A percentile compares a stretch with the other conserved stretches of the same genome.
phyloP scores from a whole-genome alignment of 1,140 invertebrate species.

The Penaeus indicus region DNA sequence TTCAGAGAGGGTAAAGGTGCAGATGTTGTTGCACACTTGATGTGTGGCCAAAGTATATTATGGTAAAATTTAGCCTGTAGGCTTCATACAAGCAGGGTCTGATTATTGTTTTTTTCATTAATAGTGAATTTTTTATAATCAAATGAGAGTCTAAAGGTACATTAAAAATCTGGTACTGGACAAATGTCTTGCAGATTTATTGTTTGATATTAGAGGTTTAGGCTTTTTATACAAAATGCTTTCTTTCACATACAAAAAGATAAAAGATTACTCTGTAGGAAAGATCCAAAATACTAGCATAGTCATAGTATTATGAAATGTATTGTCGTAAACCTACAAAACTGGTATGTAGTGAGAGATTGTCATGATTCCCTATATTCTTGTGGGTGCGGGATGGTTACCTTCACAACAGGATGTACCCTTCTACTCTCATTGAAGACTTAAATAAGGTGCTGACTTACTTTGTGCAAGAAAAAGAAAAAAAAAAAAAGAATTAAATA shows the following conservation, averaged over 20 bases:
- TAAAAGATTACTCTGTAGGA: no score
- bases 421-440: conserved; percentile 46
- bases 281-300: no score
- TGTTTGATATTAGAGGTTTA: conserved; percentile 39
- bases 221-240: conserved; percentile 50
- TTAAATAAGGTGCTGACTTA: conserved; percentile 52
- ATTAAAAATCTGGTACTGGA: conserved; percentile 32
- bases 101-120: conserved; percentile 9
- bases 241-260: conserved; percentile 38
- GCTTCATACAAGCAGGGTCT: conserved; percentile 30
- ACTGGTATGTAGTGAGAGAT: conserved; percentile 18
- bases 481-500: background rate
- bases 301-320: background rate
- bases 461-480: conserved; percentile 42
- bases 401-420: conserved; percentile 38
- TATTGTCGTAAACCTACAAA: conserved; percentile 18
- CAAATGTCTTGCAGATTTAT: conserved; percentile 38
- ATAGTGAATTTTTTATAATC: background rate
- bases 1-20: no score
- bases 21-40: no score
- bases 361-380: conserved; percentile 15
- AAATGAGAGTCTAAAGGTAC: conserved; percentile 43
- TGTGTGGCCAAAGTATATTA: conserved; percentile 1
- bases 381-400: conserved; percentile 47
- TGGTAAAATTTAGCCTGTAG: conserved; percentile 11